phyloP scores from a whole-genome alignment of 1,140 invertebrate species.

The Drosophila gunungcola region DNA sequence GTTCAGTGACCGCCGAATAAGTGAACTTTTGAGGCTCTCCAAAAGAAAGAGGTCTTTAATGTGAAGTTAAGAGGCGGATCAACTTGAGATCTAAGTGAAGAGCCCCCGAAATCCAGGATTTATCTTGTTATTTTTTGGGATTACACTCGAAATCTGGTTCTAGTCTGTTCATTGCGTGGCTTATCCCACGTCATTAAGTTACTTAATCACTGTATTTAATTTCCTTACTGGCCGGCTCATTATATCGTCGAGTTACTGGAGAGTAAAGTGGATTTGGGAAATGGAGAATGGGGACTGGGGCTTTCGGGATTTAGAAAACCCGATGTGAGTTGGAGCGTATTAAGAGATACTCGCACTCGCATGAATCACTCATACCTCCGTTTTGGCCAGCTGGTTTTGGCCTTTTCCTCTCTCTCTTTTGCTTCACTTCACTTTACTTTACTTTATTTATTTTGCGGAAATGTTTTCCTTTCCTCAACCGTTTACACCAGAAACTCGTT shows the following conservation, averaged over 20 bases:
- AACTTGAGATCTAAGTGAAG: slow-evolving; percentile 16
- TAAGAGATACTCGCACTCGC: slow-evolving; percentile 60
- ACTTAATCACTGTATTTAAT: slow-evolving; percentile 83
- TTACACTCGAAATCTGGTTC: slow-evolving; percentile 24
- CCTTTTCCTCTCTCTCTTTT: slow-evolving; percentile 15
- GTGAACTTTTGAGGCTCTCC: slow-evolving; percentile 31
- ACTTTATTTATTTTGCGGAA: slow-evolving; percentile 66
- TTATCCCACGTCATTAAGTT: slow-evolving; percentile 81
- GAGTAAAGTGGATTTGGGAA: slow-evolving; percentile 6
- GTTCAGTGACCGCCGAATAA: slow-evolving; percentile 61
- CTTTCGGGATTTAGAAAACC: slow-evolving; percentile 7
- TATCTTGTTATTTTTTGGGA: slow-evolving; percentile 27
- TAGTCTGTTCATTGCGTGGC: slow-evolving; percentile 23
- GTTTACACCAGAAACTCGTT: slow-evolving; percentile 59
- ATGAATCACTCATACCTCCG: slow-evolving; percentile 73
- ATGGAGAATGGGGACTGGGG: background rate
- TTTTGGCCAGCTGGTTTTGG: slow-evolving; percentile 60
- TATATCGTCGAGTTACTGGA: slow-evolving; percentile 58
- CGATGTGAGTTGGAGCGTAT: slow-evolving; percentile 72
- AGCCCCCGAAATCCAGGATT: slow-evolving; percentile 20
- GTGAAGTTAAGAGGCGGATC: slow-evolving; percentile 30
- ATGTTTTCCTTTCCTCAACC: slow-evolving; percentile 59
- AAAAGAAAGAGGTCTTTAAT: background rate
- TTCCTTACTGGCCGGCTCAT: slow-evolving; percentile 71
- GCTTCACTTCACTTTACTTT: slow-evolving; percentile 14